Percentiles rank a stretch among this genome's conserved stretches.
phyloP scores from a whole-genome alignment of 35 echinoderm and acorn worm genomes.

The Diadema setosum region DNA sequence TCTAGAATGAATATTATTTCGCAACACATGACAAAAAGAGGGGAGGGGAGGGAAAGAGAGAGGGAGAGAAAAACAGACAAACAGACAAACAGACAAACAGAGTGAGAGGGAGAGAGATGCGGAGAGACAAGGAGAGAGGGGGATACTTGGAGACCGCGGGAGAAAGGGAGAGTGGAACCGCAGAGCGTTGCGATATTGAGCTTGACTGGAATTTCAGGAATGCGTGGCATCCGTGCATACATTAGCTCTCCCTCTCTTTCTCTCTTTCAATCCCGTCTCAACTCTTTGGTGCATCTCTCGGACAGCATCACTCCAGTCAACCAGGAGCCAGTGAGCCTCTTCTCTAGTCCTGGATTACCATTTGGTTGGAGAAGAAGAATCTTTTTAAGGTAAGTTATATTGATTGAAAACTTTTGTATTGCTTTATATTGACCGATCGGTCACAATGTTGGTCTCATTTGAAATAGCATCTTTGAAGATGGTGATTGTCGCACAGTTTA shows the following conservation, averaged over 20 bases:
- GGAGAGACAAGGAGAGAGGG: neutral
- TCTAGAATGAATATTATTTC: too few species aligned
- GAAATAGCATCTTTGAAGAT: neutral
- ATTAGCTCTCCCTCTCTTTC: neutral
- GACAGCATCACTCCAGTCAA: neutral
- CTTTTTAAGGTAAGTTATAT: neutral
- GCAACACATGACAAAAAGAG: too few species aligned
- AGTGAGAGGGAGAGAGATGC: neutral
- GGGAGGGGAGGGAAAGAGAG: neutral
- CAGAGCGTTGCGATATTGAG: neutral
- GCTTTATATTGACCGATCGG: neutral
- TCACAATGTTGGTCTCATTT: neutral
- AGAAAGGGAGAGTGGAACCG: neutral
- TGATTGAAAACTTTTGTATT: neutral
- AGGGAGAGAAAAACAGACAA: neutral
- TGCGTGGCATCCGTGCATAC: neutral
- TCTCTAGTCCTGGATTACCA: neutral
- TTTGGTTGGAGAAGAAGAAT: neutral
- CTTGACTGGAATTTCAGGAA: neutral
- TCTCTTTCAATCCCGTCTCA: neutral
- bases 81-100: neutral
- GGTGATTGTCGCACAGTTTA: neutral
- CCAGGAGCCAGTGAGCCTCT: neutral
- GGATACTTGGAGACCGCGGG: neutral
- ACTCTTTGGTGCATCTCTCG: neutral